Base-by-base conservation (phyloP, 23 tunicate genomes). In the Ciona savignyi region DNA sequence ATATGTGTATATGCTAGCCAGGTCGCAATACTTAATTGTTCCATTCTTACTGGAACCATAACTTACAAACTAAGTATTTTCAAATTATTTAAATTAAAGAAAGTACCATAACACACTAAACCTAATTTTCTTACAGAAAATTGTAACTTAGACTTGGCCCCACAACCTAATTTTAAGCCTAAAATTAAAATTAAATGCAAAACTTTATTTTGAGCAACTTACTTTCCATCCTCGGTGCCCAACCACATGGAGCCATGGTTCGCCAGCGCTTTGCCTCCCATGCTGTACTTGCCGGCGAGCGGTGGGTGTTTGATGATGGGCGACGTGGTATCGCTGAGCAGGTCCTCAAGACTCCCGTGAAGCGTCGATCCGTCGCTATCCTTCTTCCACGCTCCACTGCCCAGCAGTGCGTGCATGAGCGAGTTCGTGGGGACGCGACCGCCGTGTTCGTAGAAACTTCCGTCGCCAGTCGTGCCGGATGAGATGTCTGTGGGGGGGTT, bases 201-300 rank as follows among this genome's bases (percentile, higher is more conserved):
- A 3, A 67, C 1, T 65, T 65, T 15, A 15, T 25, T 9, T 65
- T 26, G 31, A 49, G 23, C 6, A 2, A 27, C 95, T 81, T 74
- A 85, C 97, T 72, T 91, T 62, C 97, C 97, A 73, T 91, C 97
- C 70, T 91, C 97, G 0, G 91, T 91, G 15, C 97, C 97, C 34
- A 91, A 71, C 97, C 97, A 91, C 97, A 91, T 91, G 4, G 86
- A 80, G 4, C 84, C 91, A 23, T 78, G 62, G 32, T 48, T 73
- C 4, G 79, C 69, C 2, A 85, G 63, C n/a, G 48, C 51, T 25
- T 64, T 78, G 61, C 91, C 66, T 3, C 61, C 70, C n/a, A 25
- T 42, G 21, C 76, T 28, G 32, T 30, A 33, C 34, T 68, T 29
- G 9, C 22, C 35, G 4, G 72, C 72, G 11, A 20, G 9, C 25